Base-by-base conservation (phyloP, 2,888 invertebrate genomes). In the Orthosia gothica region DNA sequence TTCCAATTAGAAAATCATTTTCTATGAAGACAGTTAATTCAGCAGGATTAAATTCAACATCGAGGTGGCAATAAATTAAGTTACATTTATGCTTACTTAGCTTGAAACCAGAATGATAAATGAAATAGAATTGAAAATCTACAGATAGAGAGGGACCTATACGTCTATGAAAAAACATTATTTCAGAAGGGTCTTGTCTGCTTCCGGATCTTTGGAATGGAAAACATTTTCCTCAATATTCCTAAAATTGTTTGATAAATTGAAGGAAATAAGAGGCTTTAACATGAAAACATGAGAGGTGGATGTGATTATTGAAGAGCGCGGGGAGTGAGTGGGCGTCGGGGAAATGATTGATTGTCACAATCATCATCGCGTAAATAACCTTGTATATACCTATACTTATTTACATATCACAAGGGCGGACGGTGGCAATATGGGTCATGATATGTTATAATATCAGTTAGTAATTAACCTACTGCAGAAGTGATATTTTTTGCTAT, bases 241-340 rank as follows among this genome's bases (percentile, higher is more conserved):
- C 32, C n/a, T 40, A 32, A 52, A 61, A 32, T 32, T 47, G 15
- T 23, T 40, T 54, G 64, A 50, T 55, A 54, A 49, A 61, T 9
- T 26, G 26, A 23, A 23, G 59, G 59, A 61, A 77, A 65, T 64
- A 45, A 55, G 54, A 26, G 15, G 23, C 23, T 61, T 77, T 71
- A 55, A 57, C 47, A 50, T 74, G 40, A 63, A n/a, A 50, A 23
- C 45, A 47, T 54, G 49, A 55, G 23, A 74, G 54, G 20, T 15
- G 54, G 49, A 70, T 32, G 20, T 59, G 32, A 26, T 32, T 63
- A 20, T 18, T 55, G 23, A 20, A 65, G 26, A 49, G 23, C 40
- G 26, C 7, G 26, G n/a, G 32, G 23, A n/a, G 12, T 18, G 47
- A 18, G 47, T 3, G n/a, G 5, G 18, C 45, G 26, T 49, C 3